Evolutionary conservation across 1,140 invertebrate genomes (phyloP), one percentile per base, ranked within the genome.

Genomic region (Drosophila bocki): DNA sequence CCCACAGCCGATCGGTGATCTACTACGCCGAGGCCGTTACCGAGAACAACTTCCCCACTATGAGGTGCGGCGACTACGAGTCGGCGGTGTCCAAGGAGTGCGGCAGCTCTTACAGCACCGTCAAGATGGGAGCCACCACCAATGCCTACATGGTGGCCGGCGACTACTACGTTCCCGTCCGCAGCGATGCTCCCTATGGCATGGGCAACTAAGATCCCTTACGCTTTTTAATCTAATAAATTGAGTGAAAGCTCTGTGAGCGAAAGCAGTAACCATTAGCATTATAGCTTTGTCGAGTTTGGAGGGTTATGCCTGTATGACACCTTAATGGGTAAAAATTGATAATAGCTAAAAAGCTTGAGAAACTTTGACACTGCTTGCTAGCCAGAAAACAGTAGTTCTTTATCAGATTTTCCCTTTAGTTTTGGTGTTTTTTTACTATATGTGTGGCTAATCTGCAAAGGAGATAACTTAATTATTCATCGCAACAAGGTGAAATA

Each of bases 1-100:
- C 94, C 11, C 94, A 94, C 78, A 75, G 77, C 39, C 93, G 94
- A 9, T 94, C 95, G 5, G 94, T 94, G 48, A 87, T 93, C 78
- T 96, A 94, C 76, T 95, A 94, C 69, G 92, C 94, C 8, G 95
- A 95, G 91, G 69, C 91, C 8, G 78, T 92, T 7, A 19, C 8
- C 17, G 26, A 69, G 22, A 47, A 91, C 58, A 78, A 83, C 68
- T 91, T 91, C 75, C 81, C 79, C 39, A 86, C 77, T 33, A 80
- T 91, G 75, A 69, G 53, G 5, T 92, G 91, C 60, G 56, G 67
- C 13, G 44, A 86, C 47, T 92, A 91, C 60, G 71, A 90, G 63
- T 8, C 60, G 13, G 91, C 91, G 6, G 82, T 91, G 1, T 8
- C 51, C 51, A 86, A 86, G 41, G 19, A 15, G 17, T 92, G 91